Base-by-base conservation (phyloP, 2,797 vertebrate species). In the Falco rusticolus region DNA sequence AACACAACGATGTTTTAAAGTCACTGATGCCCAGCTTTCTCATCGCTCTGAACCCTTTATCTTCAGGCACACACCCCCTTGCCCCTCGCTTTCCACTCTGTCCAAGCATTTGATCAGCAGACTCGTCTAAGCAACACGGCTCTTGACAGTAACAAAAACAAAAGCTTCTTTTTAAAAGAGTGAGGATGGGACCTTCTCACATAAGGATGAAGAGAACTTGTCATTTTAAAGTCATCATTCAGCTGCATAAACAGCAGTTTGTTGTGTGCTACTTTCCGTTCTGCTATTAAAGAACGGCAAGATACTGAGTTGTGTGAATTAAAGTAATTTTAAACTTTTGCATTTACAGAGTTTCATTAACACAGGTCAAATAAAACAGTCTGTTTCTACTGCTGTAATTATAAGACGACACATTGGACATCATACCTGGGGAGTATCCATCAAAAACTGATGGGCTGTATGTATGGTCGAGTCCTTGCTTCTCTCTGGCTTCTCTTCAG, bases 391-490 rank as follows among this genome's bases (percentile, higher is more conserved):
- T 41, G 16, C 65, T 61, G 21, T 6, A 63, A 43, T 16, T 69
- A 21, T 22, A 74, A 84, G 45, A 85, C 3, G 15, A 90, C 15
- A 29, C 16, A 39, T 13, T 54, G 47, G 13, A 20, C 68, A n/a
- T 43, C 69, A 11, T 94, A 98, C 98, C 97, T 98, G 98, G 47
- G 96, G 68, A 83, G 76, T 8, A 3, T 98, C 98, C 90, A 97
- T 80, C 76, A 99, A 95, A 84, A 99, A 98, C 53, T 99, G 98
- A 48, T 98, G 98, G n/a, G 98, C 97, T 1, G 99, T 99, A 94
- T 99, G 99, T 84, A 99, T 98, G 19, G 99, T 99, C 0, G 99
- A 99, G 33, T 99, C 98, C 22, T 50, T 98, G 87, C 95, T 98
- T 96, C 98, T 98, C 82, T 99, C 98, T 43, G 95, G 95, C 74